Conservation (phyloP, 2,113 vertebrate genomes). For the Pterophyllum scalare region DNA sequence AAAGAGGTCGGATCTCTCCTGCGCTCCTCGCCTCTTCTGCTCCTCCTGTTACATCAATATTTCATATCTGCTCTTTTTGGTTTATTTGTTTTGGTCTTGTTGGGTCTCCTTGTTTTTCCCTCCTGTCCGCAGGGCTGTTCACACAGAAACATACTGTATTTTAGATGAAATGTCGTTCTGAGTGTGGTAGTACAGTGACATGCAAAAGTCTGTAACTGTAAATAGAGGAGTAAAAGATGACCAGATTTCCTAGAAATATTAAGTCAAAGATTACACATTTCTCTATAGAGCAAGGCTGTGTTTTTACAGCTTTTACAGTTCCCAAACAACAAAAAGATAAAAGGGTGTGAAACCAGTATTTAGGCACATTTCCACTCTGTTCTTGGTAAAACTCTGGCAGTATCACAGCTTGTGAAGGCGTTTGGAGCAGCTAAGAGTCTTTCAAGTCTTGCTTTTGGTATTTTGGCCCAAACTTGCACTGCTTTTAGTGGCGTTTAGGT, state of each 20-base stretch:
- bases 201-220: not conserved
- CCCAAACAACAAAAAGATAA: not conserved
- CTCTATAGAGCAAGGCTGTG: not conserved
- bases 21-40: slow-evolving; percentile 13
- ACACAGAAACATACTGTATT: not conserved
- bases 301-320: not conserved
- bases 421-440: not conserved
- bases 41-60: slow-evolving; percentile 49
- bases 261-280: not conserved
- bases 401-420: not conserved
- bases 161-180: not conserved
- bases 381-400: not conserved
- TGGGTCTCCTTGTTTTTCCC: slow-evolving; percentile 6
- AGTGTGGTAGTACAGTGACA: not conserved
- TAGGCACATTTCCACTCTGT: not conserved
- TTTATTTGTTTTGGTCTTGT: slow-evolving; percentile 31
- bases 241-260: not conserved
- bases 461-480: not conserved
- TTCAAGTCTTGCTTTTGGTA: not conserved
- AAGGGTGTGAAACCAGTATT: not conserved
- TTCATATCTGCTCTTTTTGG: slow-evolving; percentile 34
- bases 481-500: not conserved
- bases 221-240: not conserved
- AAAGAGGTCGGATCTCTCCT: not conserved
- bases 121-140: not conserved